Evolutionary conservation across 1,140 invertebrate species (phyloP).

Genomic region (Brachionus rotundiformis): DNA sequence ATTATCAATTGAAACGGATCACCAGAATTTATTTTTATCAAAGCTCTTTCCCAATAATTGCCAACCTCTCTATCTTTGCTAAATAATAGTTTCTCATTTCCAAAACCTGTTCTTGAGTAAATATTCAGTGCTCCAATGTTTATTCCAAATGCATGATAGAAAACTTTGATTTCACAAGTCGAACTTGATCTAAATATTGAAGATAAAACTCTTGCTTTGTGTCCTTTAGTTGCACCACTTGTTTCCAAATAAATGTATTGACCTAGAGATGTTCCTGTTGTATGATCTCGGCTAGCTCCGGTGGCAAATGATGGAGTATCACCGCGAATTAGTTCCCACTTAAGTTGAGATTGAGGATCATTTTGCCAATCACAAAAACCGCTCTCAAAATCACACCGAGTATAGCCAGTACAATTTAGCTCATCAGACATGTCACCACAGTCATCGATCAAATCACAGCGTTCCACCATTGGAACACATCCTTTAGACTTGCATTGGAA

Average conservation of each 20-base stretch:
- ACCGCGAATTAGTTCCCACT: constrained; percentile 56
- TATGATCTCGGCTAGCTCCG: constrained; percentile 76
- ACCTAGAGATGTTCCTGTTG: constrained; percentile 57
- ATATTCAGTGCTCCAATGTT: background rate
- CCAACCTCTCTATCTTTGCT: constrained; percentile 55
- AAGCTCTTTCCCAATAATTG: constrained; percentile 48
- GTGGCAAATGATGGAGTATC: constrained; percentile 68
- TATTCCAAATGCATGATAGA: background rate
- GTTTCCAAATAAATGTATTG: constrained; percentile 23
- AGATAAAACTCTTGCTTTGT: constrained; percentile 1
- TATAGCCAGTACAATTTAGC: background rate
- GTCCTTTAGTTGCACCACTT: background rate
- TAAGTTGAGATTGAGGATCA: constrained; percentile 56
- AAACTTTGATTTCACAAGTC: constrained; percentile 43
- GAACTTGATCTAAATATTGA: background rate
- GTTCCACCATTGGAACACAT: constrained; percentile 56
- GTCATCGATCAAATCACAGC: constrained; percentile 49
- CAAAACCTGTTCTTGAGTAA: background rate
- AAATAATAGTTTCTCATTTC: constrained; percentile 10
- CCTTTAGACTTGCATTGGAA: constrained; percentile 59
- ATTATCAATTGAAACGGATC: constrained; percentile 66
- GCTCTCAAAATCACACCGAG: constrained; percentile 45
- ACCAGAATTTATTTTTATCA: background rate
- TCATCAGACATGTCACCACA: constrained; percentile 52
- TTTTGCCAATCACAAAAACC: constrained; percentile 59